Evolutionary conservation across 2,888 invertebrate genomes (phyloP).

Genomic region (Scaptodrosophila latifasciaeformis): DNA sequence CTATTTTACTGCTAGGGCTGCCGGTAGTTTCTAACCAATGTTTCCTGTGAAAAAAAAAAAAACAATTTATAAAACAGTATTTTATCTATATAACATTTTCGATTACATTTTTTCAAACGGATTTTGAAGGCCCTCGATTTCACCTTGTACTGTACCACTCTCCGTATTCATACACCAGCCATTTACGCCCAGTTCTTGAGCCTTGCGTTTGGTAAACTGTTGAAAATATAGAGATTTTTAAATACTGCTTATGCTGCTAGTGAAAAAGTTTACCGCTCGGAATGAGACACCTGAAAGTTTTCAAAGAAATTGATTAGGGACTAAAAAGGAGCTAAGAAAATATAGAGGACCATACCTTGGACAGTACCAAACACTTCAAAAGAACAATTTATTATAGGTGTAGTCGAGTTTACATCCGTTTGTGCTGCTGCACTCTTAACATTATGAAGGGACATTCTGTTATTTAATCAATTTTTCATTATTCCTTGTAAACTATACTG

Average conservation of each 20-base stretch:
- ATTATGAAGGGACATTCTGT: too few relatives aligned
- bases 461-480: too few relatives aligned
- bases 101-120: constrained; percentile 77
- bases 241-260: neutral
- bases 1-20: constrained; percentile 85
- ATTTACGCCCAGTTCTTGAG: constrained; percentile 77
- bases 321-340: neutral
- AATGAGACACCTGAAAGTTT: constrained; percentile 54
- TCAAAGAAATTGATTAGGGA: neutral
- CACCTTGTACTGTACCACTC: constrained; percentile 78
- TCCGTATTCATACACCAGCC: constrained; percentile 82
- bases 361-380: constrained; percentile 74
- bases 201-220: constrained; percentile 75
- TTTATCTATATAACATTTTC: neutral
- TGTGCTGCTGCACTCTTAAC: too few relatives aligned
- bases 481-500: too few relatives aligned
- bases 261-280: constrained; percentile 43
- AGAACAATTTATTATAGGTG: too few relatives aligned
- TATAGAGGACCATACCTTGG: constrained; percentile 58
- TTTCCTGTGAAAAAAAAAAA: constrained; percentile 52
- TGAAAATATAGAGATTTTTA: constrained; percentile 6
- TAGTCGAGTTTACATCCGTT: too few relatives aligned
- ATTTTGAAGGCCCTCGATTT: constrained; percentile 76
- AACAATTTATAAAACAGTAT: neutral
- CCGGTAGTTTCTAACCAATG: constrained; percentile 79